Percentiles rank a stretch among this genome's conserved stretches.
These are phyloP conservation scores for Exocentrus adspersus DNA, from an alignment of 2,888 invertebrate genomes.

Conservation along the genomic window DNA sequence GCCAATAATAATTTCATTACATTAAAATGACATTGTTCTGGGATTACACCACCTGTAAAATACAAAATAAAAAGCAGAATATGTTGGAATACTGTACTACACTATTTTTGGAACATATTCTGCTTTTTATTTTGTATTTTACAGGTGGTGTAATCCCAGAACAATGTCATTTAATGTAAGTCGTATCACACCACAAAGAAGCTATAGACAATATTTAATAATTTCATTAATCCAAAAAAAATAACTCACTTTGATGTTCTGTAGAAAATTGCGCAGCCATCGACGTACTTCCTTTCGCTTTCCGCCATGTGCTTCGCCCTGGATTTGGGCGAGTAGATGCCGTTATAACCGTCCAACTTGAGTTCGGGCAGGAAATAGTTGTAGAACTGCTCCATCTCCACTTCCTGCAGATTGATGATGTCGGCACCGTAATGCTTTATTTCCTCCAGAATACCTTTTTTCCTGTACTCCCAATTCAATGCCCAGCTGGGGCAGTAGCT, in stretches of 20 bases:
- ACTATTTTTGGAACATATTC: no score
- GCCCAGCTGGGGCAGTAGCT: constrained; percentile 99
- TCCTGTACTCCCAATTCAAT: constrained; percentile 97
- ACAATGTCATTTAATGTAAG: no score
- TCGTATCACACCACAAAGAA: no score
- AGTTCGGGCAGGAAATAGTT: constrained; percentile 96
- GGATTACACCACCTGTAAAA: no score
- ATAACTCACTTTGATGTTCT: constrained; percentile 87
- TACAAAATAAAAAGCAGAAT: no score
- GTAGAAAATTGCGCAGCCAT: constrained; percentile 99
- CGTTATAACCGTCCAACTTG: constrained; percentile 89
- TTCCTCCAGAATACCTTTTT: constrained; percentile 96
- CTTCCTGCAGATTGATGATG: constrained; percentile 96
- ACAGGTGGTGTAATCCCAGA: no score
- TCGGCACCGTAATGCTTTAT: constrained; percentile 96
- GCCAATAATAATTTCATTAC: no score
- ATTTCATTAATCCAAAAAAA: no score
- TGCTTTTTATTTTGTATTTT: no score
- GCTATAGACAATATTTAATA: no score
- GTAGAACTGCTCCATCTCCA: constrained; percentile 99
- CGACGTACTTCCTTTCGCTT: constrained; percentile 95
- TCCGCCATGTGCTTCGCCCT: constrained; percentile 98
- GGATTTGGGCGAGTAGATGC: constrained; percentile 98
- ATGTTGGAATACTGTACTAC: no score
- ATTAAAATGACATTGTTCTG: no score